Base-by-base conservation (phyloP, 1,140 invertebrate genomes). In the Battus philenor region DNA sequence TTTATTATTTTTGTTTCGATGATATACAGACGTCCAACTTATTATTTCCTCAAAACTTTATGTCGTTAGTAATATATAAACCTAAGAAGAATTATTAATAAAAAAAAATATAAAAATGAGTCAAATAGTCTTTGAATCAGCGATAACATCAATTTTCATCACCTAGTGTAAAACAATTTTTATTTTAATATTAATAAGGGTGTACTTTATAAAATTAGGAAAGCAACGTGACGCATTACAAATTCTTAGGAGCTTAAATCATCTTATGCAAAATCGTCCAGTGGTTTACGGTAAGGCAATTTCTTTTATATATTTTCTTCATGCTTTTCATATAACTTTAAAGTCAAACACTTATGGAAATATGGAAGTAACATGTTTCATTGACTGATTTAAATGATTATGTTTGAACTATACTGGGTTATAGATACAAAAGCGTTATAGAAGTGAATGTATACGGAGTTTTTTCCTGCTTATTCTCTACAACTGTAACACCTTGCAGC, bases 191-290 rank as follows among this genome's bases (percentile, higher is more conserved):
- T 4, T 22, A 22, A 22, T 22, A 22, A 4, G 8, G 3, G 3
- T 8, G 8, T 22, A 22, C 3, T 22, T 11, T 0, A 8, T 16
- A 10, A n/a, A n/a, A n/a, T 38, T 10, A 83, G 79, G 68, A 12
- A 80, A 75, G 63, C 68, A 68, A 49, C 62, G 72, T 1, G 76
- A 83, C 55, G 55, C 76, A 3, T 44, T 79, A 38, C 68, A 79
- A 56, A 80, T 80, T 47, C 33, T 80, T 20, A 54, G 75, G 54
- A 75, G 51, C 47, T 61, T 83, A 34, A 82, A 78, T 48, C 71
- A 83, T 33, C 54, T 73, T 15, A 63, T 77, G 59, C 76, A 76
- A 44, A 74, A 70, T 41, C 59, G 73, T 9, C 74, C 68, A 47
- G 75, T 78, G 24, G 58, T 66, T 39, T 77, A 72, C 26, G 74